Conservation (phyloP, 1,140 invertebrate species). For the Drosophila quadrilineata region DNA sequence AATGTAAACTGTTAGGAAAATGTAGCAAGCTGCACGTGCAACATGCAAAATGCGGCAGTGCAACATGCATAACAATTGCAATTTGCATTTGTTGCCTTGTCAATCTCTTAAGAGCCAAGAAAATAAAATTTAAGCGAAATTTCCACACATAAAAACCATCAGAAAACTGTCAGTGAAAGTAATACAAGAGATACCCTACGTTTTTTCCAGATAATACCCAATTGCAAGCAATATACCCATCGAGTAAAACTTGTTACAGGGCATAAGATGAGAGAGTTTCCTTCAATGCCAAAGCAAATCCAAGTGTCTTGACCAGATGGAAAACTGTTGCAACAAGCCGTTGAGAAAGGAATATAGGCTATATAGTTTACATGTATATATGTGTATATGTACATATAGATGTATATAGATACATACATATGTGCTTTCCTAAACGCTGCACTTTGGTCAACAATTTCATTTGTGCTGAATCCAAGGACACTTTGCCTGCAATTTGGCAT, state of each 20-base stretch:
- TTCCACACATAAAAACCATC: slow-evolving; percentile 57
- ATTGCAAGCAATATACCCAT: slow-evolving; percentile 4
- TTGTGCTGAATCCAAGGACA: slow-evolving; percentile 56
- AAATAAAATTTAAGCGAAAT: slow-evolving; percentile 57
- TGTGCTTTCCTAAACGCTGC: slow-evolving; percentile 60
- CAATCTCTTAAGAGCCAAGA: slow-evolving; percentile 45
- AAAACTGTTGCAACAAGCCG: too few relatives aligned
- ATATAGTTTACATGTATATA: slow-evolving; percentile 13
- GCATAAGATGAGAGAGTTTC: slow-evolving; percentile 2
- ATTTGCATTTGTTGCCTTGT: slow-evolving; percentile 45
- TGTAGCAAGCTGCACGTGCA: background rate
- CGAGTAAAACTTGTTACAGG: background rate
- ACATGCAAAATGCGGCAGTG: slow-evolving; percentile 13
- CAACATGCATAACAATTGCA: slow-evolving; percentile 52
- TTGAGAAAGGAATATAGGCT: slow-evolving; percentile 25
- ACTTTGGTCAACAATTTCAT: slow-evolving; percentile 72
- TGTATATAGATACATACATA: background rate
- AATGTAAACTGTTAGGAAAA: slow-evolving; percentile 35
- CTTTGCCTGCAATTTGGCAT: slow-evolving; percentile 61
- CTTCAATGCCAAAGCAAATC: slow-evolving; percentile 30
- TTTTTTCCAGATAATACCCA: too few relatives aligned
- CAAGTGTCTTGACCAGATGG: slow-evolving; percentile 42
- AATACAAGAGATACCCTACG: background rate
- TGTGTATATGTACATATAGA: background rate
- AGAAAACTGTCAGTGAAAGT: slow-evolving; percentile 50